Evolutionary conservation across 1,140 invertebrate genomes (phyloP).

Genomic region (Papilio polyxenes): DNA sequence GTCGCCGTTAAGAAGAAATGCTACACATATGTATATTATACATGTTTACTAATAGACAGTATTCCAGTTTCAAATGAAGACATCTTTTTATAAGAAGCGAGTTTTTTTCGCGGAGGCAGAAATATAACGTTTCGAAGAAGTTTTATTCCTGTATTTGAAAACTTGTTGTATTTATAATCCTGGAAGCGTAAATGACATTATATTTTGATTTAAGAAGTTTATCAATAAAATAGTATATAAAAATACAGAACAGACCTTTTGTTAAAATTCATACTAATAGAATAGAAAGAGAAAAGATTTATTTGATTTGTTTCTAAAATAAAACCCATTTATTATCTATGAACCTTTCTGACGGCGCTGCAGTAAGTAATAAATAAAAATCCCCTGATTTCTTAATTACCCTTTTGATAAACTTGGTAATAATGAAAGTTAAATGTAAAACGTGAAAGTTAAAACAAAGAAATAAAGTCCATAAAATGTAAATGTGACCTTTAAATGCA

Average conservation of each 20-base stretch:
- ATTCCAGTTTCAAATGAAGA: conserved; percentile 5
- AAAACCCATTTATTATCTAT: not conserved
- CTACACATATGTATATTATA: conserved; percentile 26
- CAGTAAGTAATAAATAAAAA: not conserved
- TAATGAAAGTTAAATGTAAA: not conserved
- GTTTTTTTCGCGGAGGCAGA: conserved; percentile 24
- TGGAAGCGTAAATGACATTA: not conserved
- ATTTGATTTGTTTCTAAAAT: not conserved
- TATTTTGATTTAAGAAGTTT: not conserved
- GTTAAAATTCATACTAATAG: too few relatives aligned
- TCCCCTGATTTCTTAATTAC: not conserved
- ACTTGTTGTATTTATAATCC: not conserved
- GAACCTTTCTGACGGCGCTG: not conserved
- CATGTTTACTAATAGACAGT: conserved; percentile 5
- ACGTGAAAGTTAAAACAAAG: not conserved
- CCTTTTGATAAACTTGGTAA: too few relatives aligned
- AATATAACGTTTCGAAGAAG: not conserved
- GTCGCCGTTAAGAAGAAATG: conserved; percentile 22
- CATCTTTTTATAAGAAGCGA: conserved; percentile 1
- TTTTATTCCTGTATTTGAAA: not conserved
- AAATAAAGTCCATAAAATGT: conserved; percentile 1
- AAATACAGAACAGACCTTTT: too few relatives aligned
- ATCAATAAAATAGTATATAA: too few relatives aligned
- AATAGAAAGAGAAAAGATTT: too few relatives aligned
- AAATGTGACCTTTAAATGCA: conserved; percentile 6